Base-by-base conservation (phyloP, 2,797 vertebrate species). In the Xiphophorus birchmanni region DNA sequence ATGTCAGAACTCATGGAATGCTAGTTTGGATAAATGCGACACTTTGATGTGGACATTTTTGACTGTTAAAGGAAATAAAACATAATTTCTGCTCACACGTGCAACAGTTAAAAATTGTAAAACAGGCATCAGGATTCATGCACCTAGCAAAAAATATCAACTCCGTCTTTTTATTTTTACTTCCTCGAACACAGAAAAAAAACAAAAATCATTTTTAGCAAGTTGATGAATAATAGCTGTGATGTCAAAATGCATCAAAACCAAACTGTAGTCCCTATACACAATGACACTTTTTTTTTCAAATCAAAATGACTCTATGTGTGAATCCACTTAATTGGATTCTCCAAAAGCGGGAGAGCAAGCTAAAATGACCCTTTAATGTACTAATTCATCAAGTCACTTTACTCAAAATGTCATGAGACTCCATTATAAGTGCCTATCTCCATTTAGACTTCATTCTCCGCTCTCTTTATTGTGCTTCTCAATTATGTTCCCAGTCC, bases 401-500 rank as follows among this genome's bases (percentile, higher is more conserved):
- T 81, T 78, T 29, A 40, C 45, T 86, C 72, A 74, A 74, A 90
- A 87, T 84, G 82, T 81, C 88, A 79, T 35, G 69, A 86, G 69
- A 76, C 77, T 77, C 81, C 67, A 83, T 88, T 88, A 77, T 76
- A 65, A 35, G 80, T 56, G 47, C 52, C 40, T 73, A 42, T 40
- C 78, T 81, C 76, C 26, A 74, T 82, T 88, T 75, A 50, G 45
- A 76, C 63, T 72, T 72, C 69, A 82, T 80, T 47, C 56, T 54
- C 79, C 73, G 60, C 37, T 78, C 44, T 85, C 76, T 86, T 74
- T 83, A 42, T 85, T 82, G 84, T 80, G 78, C 75, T 76, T 82
- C 80, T 73, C 44, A 48, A 75, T 91, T 84, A 79, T 83, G 76
- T 84, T 88, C 84, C 74, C 74, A 17, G 76, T 89, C 80, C 77